Evolutionary conservation across 2,888 invertebrate genomes (phyloP), one percentile per base, ranked within the genome.

Genomic region (Dermolepida albohirtum): DNA sequence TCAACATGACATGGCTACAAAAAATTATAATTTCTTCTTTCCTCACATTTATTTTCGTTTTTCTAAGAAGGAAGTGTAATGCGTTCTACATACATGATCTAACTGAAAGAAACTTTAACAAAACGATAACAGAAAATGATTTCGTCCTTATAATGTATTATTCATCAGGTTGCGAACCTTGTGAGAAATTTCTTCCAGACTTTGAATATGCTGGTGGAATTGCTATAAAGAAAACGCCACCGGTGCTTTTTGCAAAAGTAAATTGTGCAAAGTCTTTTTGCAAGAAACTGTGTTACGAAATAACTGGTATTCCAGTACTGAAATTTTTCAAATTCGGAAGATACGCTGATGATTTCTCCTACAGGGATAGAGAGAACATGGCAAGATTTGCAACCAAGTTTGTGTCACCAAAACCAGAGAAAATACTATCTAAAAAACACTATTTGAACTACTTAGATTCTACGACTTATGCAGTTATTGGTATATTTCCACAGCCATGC

Each of bases 241-340:
- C 52, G 29, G 34, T 65, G 6, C 12, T 65, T 1, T 65, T 65
- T 27, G 65, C 54, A 6, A 54, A 65, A 39, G 34, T 65, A 11
- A 54, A 54, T 29, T 65, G 65, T 29, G 65, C 44, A 4, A 44
- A 54, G 41, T 16, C 43, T 4, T 34, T 8, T 7, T 34, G 47
- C 2, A 44, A 44, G 10, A 34, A 6, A 10, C 7, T 62, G 10
- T 62, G 59, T 47, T 34, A 47, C n/a, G 65, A 65, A 29, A 54
- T 65, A n/a, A 65, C 54, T 8, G 34, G n/a, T 4, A 34, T 65
- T 43, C 65, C 65, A 2, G 39, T 17, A 17, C 22, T 65, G 34
- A 65, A 54, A 47, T 65, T 65, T 16, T 65, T 52, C n/a, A 65
- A 65, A 39, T 65, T 29, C 8, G 54, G 65, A 16, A 27, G 54